Conservation (phyloP, 1,140 invertebrate genomes). For the Trissolcus basalis region DNA sequence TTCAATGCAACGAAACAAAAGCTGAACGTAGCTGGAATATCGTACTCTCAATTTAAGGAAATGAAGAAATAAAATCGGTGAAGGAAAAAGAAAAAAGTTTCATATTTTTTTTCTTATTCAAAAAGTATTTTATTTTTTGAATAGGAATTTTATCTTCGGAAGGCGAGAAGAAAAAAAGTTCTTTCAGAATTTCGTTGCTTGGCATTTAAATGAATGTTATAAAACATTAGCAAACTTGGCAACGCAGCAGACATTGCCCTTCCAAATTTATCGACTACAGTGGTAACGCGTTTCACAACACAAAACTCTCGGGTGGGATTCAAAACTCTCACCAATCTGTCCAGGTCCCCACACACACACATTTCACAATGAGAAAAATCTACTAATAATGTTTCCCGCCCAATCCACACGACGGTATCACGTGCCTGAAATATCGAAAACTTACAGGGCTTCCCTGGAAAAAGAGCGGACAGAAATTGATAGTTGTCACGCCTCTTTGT, state of each 20-base stretch:
- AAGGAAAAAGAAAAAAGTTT: too few species aligned
- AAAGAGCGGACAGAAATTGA: not conserved
- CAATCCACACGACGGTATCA: constrained; percentile 8
- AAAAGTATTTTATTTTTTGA: not conserved
- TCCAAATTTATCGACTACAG: constrained; percentile 58
- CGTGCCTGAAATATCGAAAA: constrained; percentile 15
- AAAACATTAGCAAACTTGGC: constrained; percentile 49
- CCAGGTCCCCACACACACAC: constrained; percentile 11
- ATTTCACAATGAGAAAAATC: constrained; percentile 49
- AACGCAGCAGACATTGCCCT: constrained; percentile 57
- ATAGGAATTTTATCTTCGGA: not conserved
- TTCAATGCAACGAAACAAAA: constrained; percentile 25
- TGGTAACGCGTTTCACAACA: constrained; percentile 54
- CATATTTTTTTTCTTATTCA: not conserved
- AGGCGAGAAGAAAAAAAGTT: not conserved
- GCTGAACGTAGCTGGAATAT: not conserved
- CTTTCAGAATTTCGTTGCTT: constrained; percentile 13
- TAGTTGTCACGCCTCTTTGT: too few species aligned
- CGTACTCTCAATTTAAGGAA: too few species aligned
- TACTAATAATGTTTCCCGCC: constrained; percentile 44
- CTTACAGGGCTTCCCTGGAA: not conserved
- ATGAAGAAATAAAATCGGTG: too few species aligned
- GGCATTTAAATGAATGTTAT: constrained; percentile 39
- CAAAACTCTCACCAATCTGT: constrained; percentile 33
- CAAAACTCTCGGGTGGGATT: constrained; percentile 36